Evolutionary conservation across 2,113 vertebrate genomes (phyloP).

Genomic region (Zeus faber): DNA sequence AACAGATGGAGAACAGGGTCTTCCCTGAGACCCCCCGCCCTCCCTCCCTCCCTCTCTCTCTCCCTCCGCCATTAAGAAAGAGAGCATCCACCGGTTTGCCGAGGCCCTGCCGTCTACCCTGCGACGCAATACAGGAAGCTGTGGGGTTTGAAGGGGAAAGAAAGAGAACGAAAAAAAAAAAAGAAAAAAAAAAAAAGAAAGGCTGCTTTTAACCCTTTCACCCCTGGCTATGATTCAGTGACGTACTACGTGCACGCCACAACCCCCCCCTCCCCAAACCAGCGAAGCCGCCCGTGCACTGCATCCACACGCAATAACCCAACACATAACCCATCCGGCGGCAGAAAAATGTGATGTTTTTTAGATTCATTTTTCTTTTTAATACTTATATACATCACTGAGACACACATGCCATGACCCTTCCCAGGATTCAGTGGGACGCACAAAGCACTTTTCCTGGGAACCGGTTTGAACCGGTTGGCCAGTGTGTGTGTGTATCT

Average conservation of each 20-base stretch:
- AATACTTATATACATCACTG: conserved; percentile 86
- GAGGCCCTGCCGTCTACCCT: conserved; percentile 36
- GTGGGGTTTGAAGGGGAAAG: conserved; percentile 10
- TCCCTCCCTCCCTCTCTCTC: too few relatives aligned
- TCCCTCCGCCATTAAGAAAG: conserved; percentile 3
- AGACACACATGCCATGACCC: conserved; percentile 95
- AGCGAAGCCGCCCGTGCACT: too few relatives aligned
- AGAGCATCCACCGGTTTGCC: conserved; percentile 10
- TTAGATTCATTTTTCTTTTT: conserved; percentile 1
- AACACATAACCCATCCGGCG: too few relatives aligned
- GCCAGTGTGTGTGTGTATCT: conserved; percentile 60
- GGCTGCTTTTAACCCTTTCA: conserved; percentile 59
- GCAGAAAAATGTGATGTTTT: too few relatives aligned
- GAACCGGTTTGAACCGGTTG: conserved; percentile 91
- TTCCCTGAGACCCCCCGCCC: not conserved
- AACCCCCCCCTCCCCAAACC: conserved; percentile 34
- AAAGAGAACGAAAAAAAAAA: conserved; percentile 16
- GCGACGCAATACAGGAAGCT: conserved; percentile 53
- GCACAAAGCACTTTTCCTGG: conserved; percentile 94
- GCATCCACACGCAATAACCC: too few relatives aligned
- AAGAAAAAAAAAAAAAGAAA: too few relatives aligned
- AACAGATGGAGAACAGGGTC: too few relatives aligned
- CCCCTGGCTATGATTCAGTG: conserved; percentile 22
- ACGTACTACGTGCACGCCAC: conserved; percentile 28
- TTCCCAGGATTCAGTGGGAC: conserved; percentile 92